Percentiles rank a stretch among this genome's conserved stretches.
Conservation (phyloP, 2,113 vertebrate genomes). For the Leucosticte australis region DNA sequence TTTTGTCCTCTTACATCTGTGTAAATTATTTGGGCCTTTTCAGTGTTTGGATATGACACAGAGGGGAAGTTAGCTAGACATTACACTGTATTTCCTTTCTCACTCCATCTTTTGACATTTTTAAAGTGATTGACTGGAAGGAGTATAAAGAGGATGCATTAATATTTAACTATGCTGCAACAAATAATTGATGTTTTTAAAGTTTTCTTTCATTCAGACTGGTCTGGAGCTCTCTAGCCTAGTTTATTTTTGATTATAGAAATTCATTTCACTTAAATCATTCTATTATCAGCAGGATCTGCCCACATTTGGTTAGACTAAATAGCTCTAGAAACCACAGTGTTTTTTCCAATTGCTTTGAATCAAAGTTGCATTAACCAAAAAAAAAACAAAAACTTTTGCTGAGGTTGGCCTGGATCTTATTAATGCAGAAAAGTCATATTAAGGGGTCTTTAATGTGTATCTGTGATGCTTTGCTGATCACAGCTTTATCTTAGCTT, state of each 20-base stretch:
- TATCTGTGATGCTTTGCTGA: background rate
- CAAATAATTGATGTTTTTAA: slow-evolving; percentile 58
- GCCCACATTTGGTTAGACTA: slow-evolving; percentile 40
- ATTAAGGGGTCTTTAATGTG: background rate
- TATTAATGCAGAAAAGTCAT: slow-evolving; percentile 30
- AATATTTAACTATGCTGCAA: slow-evolving; percentile 56
- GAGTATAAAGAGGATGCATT: slow-evolving; percentile 65
- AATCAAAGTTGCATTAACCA: slow-evolving; percentile 12
- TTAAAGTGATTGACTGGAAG: slow-evolving; percentile 62
- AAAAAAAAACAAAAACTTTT: background rate
- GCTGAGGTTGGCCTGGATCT: background rate
- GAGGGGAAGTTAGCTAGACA: slow-evolving; percentile 6
- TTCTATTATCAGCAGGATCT: slow-evolving; percentile 63
- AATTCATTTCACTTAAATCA: slow-evolving; percentile 53
- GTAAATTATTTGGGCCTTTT: background rate
- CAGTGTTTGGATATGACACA: background rate
- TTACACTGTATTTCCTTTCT: slow-evolving; percentile 49
- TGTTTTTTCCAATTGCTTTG: slow-evolving; percentile 58
- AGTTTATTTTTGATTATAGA: slow-evolving; percentile 63
- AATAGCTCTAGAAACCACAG: slow-evolving; percentile 43
- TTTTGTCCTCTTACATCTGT: background rate
- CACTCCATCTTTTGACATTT: slow-evolving; percentile 26
- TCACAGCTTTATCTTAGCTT: background rate
- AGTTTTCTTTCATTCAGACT: slow-evolving; percentile 45
- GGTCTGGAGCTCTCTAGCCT: slow-evolving; percentile 23